Percentiles rank a stretch among this genome's conserved stretches.
Conservation (phyloP, 2,888 invertebrate species). For the Pycnomerus fuliginosus region DNA sequence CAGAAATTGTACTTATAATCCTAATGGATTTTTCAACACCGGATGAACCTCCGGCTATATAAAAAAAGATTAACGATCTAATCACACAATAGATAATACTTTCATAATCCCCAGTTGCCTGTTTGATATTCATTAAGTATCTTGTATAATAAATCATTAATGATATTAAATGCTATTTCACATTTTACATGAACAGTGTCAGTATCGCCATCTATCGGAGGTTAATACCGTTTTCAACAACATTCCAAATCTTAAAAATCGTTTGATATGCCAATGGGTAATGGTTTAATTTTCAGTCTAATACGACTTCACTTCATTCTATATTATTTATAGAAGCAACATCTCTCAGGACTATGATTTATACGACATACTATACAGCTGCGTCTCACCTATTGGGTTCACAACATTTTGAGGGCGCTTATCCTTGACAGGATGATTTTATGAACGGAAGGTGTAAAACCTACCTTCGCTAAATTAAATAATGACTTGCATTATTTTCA, state of each 20-base stretch:
- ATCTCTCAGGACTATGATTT: slow-evolving; percentile 8
- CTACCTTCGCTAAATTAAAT: slow-evolving; percentile 15
- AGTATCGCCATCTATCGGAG: too few species aligned
- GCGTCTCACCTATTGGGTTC: slow-evolving; percentile 11
- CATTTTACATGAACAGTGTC: too few species aligned
- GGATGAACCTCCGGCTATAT: too few species aligned
- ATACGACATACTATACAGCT: slow-evolving; percentile 16
- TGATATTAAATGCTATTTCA: too few species aligned
- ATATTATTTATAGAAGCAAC: slow-evolving; percentile 13
- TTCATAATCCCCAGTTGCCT: too few species aligned
- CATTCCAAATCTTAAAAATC: too few species aligned
- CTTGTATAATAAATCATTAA: too few species aligned
- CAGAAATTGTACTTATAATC: slow-evolving; percentile 23
- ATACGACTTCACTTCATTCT: slow-evolving; percentile 6
- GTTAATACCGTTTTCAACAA: too few species aligned
- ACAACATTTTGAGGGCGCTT: slow-evolving; percentile 15
- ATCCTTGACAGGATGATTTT: slow-evolving; percentile 13
- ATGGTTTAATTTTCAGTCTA: slow-evolving; percentile 10
- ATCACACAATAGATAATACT: too few species aligned
- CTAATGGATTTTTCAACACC: slow-evolving; percentile 12
- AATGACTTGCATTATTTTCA: slow-evolving; percentile 7
- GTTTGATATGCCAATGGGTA: too few species aligned
- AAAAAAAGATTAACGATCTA: too few species aligned
- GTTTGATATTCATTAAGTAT: too few species aligned
- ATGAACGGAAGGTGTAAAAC: slow-evolving; percentile 19